These are phyloP conservation scores for Drosophila ficusphila DNA, from an alignment of 1,140 invertebrate genomes.

Conservation along the genomic window DNA sequence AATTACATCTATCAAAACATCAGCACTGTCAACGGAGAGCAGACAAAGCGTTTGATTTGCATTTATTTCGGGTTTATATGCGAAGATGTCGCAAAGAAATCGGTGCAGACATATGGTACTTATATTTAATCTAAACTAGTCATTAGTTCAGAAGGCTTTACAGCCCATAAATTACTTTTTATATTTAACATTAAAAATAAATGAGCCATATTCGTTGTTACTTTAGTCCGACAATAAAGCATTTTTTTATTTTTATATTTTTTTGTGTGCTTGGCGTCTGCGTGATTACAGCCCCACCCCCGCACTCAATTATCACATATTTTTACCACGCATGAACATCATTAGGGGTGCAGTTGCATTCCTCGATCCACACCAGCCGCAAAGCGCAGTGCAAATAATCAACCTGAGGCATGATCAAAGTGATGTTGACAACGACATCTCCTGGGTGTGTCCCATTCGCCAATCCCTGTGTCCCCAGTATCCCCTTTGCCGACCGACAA, in stretches of 20 bases:
- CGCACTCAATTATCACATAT: constrained; percentile 27
- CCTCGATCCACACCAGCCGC: constrained; percentile 8
- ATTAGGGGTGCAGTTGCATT: neutral
- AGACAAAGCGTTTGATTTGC: constrained; percentile 5
- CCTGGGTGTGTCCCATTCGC: constrained; percentile 20
- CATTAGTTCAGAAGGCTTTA: too few relatives aligned
- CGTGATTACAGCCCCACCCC: too few relatives aligned
- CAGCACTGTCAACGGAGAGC: constrained; percentile 19
- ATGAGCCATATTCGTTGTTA: too few relatives aligned
- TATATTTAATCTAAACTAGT: too few relatives aligned
- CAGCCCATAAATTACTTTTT: too few relatives aligned
- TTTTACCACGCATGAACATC: constrained; percentile 29
- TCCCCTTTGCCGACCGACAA: neutral
- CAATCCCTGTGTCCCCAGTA: neutral
- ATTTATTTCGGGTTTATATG: neutral
- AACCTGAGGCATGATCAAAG: constrained; percentile 75
- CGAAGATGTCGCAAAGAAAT: neutral
- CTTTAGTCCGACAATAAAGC: too few relatives aligned
- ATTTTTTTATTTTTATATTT: too few relatives aligned
- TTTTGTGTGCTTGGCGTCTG: too few relatives aligned
- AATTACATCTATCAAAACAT: constrained; percentile 38
- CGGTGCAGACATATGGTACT: too few relatives aligned
- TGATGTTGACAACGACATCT: constrained; percentile 31
- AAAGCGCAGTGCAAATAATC: constrained; percentile 46
- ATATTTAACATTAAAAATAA: neutral